Evolutionary conservation across 2,797 vertebrate genomes (phyloP).

Genomic region (Pampus argenteus): DNA sequence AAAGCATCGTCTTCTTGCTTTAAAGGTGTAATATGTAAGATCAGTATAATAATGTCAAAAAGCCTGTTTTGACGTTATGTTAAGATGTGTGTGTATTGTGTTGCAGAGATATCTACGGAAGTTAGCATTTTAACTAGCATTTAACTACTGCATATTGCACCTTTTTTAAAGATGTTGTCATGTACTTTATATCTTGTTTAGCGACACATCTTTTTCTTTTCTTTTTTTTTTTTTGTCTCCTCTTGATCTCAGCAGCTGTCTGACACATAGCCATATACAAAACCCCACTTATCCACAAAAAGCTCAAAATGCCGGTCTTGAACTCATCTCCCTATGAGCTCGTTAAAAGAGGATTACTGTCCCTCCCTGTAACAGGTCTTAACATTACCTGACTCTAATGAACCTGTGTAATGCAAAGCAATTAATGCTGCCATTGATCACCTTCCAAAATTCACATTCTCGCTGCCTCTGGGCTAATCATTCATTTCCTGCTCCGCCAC

Average conservation of each 20-base stretch:
- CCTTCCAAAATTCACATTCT: slow-evolving; percentile 45
- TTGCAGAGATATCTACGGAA: too few species aligned
- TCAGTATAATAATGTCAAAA: too few species aligned
- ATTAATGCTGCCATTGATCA: slow-evolving; percentile 70
- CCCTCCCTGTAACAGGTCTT: slow-evolving; percentile 15
- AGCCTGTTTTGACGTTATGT: too few species aligned
- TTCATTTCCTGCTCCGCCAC: slow-evolving; percentile 14
- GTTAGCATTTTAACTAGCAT: too few species aligned
- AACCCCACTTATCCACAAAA: slow-evolving; percentile 23
- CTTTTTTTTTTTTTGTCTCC: background rate
- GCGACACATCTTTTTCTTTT: background rate
- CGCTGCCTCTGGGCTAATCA: background rate
- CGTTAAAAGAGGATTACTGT: slow-evolving; percentile 82
- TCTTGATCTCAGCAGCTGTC: background rate
- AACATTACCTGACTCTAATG: slow-evolving; percentile 54
- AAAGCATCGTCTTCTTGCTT: background rate
- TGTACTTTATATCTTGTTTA: background rate
- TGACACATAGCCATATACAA: background rate
- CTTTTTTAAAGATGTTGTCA: background rate
- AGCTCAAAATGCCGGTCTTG: slow-evolving; percentile 17
- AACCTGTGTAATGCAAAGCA: slow-evolving; percentile 48
- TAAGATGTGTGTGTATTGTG: too few species aligned
- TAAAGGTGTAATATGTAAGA: too few species aligned
- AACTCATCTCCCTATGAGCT: slow-evolving; percentile 59
- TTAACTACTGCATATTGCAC: too few species aligned